phyloP scores from a whole-genome alignment of 2,113 vertebrate species.

The Rhipidura dahli region DNA sequence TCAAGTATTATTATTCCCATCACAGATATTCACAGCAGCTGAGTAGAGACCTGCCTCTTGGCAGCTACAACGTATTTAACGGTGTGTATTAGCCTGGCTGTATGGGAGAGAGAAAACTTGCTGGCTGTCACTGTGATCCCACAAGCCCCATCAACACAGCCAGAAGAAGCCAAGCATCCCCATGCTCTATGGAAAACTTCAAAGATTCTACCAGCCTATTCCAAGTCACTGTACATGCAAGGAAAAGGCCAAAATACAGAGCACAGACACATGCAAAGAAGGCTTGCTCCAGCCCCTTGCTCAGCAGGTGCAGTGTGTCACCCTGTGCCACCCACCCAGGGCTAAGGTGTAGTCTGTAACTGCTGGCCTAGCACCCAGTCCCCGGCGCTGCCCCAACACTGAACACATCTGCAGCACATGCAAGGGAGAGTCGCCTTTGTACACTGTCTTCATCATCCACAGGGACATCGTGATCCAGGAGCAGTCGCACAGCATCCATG shows the following conservation, averaged over 20 bases:
- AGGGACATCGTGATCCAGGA: slow-evolving; percentile 76
- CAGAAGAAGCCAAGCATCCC: neutral
- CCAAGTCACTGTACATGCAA: neutral
- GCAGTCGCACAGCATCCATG: slow-evolving; percentile 78
- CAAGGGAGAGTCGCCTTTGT: neutral
- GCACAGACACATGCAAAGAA: neutral
- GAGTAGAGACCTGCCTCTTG: neutral
- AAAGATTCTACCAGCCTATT: neutral
- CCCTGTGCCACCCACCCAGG: neutral
- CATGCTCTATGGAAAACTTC: neutral
- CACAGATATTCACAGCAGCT: neutral
- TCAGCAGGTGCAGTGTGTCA: neutral
- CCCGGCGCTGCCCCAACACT: accelerated
- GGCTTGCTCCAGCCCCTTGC: neutral
- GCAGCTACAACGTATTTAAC: neutral
- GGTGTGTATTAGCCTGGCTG: neutral
- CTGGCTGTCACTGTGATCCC: neutral
- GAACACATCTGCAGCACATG: neutral
- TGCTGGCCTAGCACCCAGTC: neutral
- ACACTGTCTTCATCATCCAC: slow-evolving; percentile 83
- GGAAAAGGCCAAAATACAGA: neutral
- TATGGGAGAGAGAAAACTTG: neutral
- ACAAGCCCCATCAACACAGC: neutral
- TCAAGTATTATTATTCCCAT: neutral
- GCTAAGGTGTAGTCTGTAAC: neutral